Evolutionary conservation across 2,113 vertebrate species (phyloP).

Genomic region (Lethenteron camtschaticum): DNA sequence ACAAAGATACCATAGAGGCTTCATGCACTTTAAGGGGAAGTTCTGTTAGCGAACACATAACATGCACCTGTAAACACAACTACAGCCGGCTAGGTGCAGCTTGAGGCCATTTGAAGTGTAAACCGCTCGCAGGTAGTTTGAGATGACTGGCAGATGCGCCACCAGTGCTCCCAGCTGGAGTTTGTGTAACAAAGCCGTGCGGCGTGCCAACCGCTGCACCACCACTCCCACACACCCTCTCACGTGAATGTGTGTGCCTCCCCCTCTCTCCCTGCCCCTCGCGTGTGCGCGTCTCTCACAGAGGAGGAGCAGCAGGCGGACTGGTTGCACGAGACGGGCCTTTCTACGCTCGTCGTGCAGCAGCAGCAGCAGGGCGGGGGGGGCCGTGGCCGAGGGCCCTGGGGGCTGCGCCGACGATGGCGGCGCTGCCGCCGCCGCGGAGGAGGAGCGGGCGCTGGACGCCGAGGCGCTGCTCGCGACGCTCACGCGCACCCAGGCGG

Average conservation of each 20-base stretch:
- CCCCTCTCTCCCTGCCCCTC: neutral
- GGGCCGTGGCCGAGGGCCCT: constrained; percentile 27
- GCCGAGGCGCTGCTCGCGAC: constrained; percentile 65
- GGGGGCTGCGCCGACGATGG: too few species aligned
- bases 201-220: neutral
- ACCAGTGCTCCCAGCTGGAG: too few species aligned
- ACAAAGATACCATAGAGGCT: neutral
- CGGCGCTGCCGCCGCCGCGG: neutral
- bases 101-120: too few species aligned
- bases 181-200: too few species aligned
- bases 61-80: neutral
- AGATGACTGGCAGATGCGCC: too few species aligned
- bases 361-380: constrained; percentile 8
- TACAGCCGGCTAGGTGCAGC: too few species aligned
- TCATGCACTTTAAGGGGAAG: neutral
- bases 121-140: too few species aligned
- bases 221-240: neutral
- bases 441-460: constrained; percentile 12
- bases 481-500: constrained; percentile 53
- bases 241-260: neutral
- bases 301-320: constrained; percentile 86
- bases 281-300: constrained; percentile 15
- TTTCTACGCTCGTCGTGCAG: constrained; percentile 48
- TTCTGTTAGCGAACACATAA: neutral
- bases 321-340: constrained; percentile 72